Conservation (phyloP, 1,140 invertebrate species). For the Yoshiicerus persimilis region DNA sequence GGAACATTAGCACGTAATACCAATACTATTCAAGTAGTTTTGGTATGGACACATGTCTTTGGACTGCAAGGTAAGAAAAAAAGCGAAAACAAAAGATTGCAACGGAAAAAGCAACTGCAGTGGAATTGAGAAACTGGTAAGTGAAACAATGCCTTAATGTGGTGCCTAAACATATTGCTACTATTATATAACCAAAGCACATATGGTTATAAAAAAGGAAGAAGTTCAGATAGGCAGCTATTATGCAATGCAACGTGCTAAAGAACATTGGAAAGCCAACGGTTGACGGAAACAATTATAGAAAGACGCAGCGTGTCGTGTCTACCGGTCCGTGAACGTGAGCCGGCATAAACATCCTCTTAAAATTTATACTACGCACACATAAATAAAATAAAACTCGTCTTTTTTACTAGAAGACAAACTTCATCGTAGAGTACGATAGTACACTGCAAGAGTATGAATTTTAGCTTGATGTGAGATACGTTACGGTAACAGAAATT, state of each 20-base stretch:
- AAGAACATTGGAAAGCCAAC: background rate
- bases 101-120: background rate
- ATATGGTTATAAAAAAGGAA: background rate
- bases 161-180: background rate
- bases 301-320: background rate
- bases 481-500: background rate
- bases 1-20: too few species aligned
- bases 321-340: constrained; percentile 23
- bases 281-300: constrained; percentile 34
- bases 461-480: background rate
- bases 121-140: background rate
- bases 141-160: background rate
- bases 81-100: background rate
- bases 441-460: background rate
- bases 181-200: background rate
- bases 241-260: background rate
- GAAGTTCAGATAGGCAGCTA: too few species aligned
- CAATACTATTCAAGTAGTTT: too few species aligned
- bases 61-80: background rate
- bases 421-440: background rate
- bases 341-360: constrained; percentile 23
- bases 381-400: background rate
- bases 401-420: background rate
- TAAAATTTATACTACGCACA: background rate
- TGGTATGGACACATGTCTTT: background rate